A percentile compares a stretch with the other conserved stretches of the same genome.
phyloP scores from a whole-genome alignment of 2,888 invertebrate genomes.

The Acleris cristana region DNA sequence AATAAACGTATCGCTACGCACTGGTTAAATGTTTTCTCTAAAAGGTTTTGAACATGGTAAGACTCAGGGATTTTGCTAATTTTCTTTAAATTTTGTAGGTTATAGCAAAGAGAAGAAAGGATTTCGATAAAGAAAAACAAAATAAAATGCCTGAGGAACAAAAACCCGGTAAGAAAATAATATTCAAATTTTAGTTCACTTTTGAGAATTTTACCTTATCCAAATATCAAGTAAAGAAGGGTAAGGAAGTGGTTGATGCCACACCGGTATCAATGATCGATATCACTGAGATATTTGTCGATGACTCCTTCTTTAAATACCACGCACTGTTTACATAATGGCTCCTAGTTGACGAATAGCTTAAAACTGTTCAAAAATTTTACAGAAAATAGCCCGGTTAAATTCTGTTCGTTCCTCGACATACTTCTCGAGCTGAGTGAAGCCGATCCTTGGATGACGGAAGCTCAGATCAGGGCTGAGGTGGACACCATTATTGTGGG shows the following conservation, averaged over 20 bases:
- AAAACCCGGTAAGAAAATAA: constrained; percentile 5
- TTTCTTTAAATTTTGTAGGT: constrained; percentile 45
- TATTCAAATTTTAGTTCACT: not conserved
- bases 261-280: no score
- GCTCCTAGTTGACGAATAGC: not conserved
- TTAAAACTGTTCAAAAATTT: not conserved
- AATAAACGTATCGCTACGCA: no score
- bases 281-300: no score
- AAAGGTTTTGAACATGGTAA: no score
- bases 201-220: not conserved
- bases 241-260: no score
- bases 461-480: constrained; percentile 79
- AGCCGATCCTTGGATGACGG: constrained; percentile 66
- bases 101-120: constrained; percentile 49
- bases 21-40: no score
- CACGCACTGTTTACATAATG: no score
- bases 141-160: constrained; percentile 22
- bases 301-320: no score
- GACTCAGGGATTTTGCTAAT: no score
- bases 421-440: constrained; percentile 76
- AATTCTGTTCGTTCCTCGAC: constrained; percentile 79
- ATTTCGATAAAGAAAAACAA: constrained; percentile 45
- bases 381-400: constrained; percentile 44
- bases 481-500: constrained; percentile 84
- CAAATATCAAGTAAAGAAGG: no score